phyloP scores from a whole-genome alignment of 2,888 invertebrate species.

The Oasisia sp. region DNA sequence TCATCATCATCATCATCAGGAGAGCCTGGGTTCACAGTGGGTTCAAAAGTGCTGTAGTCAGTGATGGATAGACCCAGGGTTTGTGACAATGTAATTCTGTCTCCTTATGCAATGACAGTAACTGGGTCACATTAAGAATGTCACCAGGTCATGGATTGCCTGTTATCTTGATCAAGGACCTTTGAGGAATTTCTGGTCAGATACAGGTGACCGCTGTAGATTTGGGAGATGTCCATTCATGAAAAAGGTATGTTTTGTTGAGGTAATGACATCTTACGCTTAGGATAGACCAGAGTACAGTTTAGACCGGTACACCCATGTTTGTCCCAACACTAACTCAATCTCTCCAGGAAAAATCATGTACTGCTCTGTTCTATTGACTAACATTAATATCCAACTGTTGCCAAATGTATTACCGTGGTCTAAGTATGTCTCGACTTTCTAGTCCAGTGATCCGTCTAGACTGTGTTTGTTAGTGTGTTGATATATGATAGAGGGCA shows the following conservation, averaged over 20 bases:
- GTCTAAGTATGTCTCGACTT: too few relatives aligned
- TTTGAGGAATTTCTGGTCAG: background rate
- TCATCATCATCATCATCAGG: background rate
- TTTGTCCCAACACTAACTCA: background rate
- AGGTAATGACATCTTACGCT: background rate
- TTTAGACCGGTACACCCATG: background rate
- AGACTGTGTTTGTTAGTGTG: too few relatives aligned
- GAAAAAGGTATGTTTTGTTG: background rate
- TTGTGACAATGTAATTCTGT: background rate
- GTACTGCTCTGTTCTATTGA: background rate
- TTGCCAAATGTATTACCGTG: background rate
- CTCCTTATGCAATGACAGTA: background rate
- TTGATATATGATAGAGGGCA: too few relatives aligned
- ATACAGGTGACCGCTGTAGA: background rate
- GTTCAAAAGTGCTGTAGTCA: background rate
- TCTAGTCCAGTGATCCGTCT: too few relatives aligned
- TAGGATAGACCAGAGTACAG: background rate
- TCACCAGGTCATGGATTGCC: background rate
- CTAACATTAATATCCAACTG: background rate
- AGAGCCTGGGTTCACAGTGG: background rate
- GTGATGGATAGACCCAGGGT: background rate
- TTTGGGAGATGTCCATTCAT: background rate
- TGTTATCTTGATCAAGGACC: background rate
- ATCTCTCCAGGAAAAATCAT: background rate
- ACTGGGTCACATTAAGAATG: background rate